Evolutionary conservation across 2,113 vertebrate genomes (phyloP).

Genomic region (Anguilla japonica): DNA sequence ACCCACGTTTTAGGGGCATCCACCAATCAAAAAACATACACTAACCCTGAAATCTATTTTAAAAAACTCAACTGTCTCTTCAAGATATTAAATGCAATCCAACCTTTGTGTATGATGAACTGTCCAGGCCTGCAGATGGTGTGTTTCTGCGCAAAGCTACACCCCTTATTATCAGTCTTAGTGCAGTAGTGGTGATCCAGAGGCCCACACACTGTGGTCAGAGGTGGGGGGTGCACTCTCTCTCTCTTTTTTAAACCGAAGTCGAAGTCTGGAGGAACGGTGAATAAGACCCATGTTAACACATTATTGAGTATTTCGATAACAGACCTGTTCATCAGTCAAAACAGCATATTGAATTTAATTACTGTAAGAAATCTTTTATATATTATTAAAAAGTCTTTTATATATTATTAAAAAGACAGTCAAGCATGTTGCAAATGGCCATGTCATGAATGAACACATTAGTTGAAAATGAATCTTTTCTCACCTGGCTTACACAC

Average conservation of each 20-base stretch:
- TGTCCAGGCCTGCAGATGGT: no score
- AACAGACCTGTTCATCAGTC: neutral
- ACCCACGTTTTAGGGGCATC: no score
- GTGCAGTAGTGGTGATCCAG: constrained; percentile 10
- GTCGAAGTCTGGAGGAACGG: constrained; percentile 23
- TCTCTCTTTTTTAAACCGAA: constrained; percentile 29
- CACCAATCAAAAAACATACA: no score
- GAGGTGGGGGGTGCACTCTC: constrained; percentile 25
- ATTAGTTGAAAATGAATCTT: neutral
- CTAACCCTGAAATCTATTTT: no score
- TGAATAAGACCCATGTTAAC: neutral
- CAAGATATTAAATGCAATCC: neutral
- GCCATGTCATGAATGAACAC: neutral
- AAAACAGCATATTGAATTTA: neutral
- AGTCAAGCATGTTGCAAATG: neutral
- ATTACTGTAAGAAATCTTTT: no score
- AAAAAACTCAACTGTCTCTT: no score
- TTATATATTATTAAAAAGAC: neutral
- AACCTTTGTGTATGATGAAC: constrained; percentile 22
- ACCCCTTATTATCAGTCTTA: no score
- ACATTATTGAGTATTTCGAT: no score
- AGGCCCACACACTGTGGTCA: constrained; percentile 40
- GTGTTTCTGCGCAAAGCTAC: no score
- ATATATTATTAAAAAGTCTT: neutral
- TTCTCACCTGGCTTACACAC: constrained; percentile 6